phyloP scores from a whole-genome alignment of 2,113 vertebrate genomes.

The Cryptoleucopteryx plumbea region DNA sequence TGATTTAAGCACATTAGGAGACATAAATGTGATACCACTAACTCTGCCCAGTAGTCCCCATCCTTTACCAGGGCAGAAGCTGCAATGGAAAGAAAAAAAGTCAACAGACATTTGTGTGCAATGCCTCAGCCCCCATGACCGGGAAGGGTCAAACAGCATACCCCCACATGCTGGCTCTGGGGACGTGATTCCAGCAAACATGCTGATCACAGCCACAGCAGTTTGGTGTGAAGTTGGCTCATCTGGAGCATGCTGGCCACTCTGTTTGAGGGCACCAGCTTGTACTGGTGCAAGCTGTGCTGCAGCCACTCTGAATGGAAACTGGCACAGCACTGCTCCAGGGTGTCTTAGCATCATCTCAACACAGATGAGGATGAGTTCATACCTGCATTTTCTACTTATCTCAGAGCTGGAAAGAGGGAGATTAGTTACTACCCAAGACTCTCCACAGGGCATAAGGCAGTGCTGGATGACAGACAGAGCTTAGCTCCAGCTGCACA shows the following conservation, averaged over 20 bases:
- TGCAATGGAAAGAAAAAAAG: not conserved
- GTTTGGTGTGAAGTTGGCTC: not conserved
- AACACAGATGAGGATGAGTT: not conserved
- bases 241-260: not conserved
- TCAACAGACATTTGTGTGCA: not conserved
- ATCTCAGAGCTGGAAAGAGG: not conserved
- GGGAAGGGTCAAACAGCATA: not conserved
- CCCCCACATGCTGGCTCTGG: not conserved
- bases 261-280: not conserved
- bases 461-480: not conserved
- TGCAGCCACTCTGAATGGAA: not conserved
- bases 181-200: not conserved
- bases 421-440: not conserved
- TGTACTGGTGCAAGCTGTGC: not conserved
- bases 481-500: not conserved
- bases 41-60: not conserved
- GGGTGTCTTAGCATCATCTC: not conserved
- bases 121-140: rapidly evolving
- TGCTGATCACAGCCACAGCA: not conserved
- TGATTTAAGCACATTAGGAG: not conserved
- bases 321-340: not conserved
- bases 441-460: not conserved
- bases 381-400: not conserved
- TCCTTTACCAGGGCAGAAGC: not conserved
- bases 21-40: not conserved